A percentile compares a stretch with the other conserved stretches of the same genome.
phyloP scores from a whole-genome alignment of 2,797 vertebrate genomes.

The Danio jaintianensis region DNA sequence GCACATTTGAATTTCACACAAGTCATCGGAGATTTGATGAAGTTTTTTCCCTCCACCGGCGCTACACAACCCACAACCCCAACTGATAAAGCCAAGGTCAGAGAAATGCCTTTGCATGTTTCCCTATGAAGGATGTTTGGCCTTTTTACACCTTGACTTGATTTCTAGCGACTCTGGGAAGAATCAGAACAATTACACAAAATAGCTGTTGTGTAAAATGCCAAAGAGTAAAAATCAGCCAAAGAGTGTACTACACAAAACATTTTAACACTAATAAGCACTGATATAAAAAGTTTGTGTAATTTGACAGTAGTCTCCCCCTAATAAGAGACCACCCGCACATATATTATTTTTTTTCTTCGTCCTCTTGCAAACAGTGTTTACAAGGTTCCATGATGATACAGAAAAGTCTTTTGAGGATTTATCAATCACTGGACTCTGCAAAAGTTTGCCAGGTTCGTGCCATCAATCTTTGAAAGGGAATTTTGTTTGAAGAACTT shows the following conservation, averaged over 20 bases:
- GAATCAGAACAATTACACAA: constrained; percentile 15
- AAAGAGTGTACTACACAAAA: constrained; percentile 18
- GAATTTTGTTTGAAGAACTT: neutral
- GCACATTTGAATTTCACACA: constrained; percentile 74
- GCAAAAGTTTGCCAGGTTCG: neutral
- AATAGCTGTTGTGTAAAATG: neutral
- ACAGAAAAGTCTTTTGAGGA: neutral
- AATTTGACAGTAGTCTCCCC: neutral
- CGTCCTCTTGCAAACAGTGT: neutral
- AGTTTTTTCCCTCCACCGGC: constrained; percentile 45
- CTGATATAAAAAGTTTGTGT: neutral
- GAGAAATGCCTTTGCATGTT: constrained; percentile 28
- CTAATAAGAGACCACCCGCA: neutral
- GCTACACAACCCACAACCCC: constrained; percentile 22
- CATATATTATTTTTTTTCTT: neutral
- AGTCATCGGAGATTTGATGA: constrained; percentile 69
- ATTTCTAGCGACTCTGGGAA: neutral
- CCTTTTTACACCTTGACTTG: constrained; percentile 16
- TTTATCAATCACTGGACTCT: neutral
- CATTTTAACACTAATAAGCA: neutral
- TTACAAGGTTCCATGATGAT: neutral
- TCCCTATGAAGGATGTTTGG: constrained; percentile 35
- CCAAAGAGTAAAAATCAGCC: neutral
- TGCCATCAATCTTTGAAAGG: neutral
- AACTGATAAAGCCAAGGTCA: constrained; percentile 54